Evolutionary conservation across 2,888 invertebrate species (phyloP), one percentile per base, ranked within the genome.

Genomic region (Temnothorax ravouxi): DNA sequence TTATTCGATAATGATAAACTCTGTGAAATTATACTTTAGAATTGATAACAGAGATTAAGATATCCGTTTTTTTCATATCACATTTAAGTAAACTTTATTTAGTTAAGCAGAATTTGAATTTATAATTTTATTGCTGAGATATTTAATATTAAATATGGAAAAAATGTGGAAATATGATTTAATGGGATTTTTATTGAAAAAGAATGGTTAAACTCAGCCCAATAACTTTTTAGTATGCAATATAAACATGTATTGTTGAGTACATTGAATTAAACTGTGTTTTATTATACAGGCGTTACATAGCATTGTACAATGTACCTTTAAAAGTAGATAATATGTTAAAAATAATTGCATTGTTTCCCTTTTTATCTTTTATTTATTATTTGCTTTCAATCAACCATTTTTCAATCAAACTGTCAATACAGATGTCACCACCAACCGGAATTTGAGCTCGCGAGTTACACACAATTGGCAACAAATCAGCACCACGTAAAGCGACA

Each of bases 351-450:
- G 18, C 54, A n/a, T 66, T 44, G 29, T 34, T 77, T 44, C 15
- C 29, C 29, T 54, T 67, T 56, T 77, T 44, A 29, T 56, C 56
- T 77, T 77, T 67, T 67, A 56, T 77, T 77, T 77, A 67, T 67
- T 77, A 67, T 77, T 77, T 25, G 67, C 44, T 44, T 34, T 77
- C 54, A 54, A 77, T 77, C 77, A 77, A 67, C 44, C 29, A 77
- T 77, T 77, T 77, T 77, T 77, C 67, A 77, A 77, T 77, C 77
- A 67, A 77, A 29, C 77, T 77, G 77, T 67, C 77, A 77, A 77
- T 67, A 67, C 67, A 67, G 44, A 56, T 66, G 77, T 67, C 77
- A 77, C 67, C 67, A 29, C 56, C 56, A 61, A 54, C 44, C 67
- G 77, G n/a, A 77, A 77, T 77, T 67, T 77, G n/a, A 50, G 64